Base-by-base conservation (phyloP, 2,888 invertebrate species). In the Matsumyia berberina region DNA sequence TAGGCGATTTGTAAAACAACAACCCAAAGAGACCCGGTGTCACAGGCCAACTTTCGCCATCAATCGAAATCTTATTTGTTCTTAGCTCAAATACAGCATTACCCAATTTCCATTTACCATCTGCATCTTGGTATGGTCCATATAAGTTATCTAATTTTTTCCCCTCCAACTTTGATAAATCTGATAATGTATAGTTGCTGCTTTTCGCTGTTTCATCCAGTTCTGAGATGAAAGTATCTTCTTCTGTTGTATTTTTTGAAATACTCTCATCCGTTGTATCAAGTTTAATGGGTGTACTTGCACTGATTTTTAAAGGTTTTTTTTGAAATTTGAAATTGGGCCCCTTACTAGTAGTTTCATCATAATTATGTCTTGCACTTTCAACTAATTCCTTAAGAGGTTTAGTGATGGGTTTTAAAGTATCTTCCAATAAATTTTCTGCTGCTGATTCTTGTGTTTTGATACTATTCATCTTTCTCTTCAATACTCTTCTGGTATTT, bases 331-430 rank as follows among this genome's bases (percentile, higher is more conserved):
- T 33, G 9, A 8, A 33, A 33, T 33, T 24, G 24, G 24, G 24
- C 24, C 24, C 33, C 2, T 8, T 33, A 8, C 33, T 9, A 4
- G 33, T 33, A 9, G 9, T 33, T 33, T 33, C 33, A 33, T 33
- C 9, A 33, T 29, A 17, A 8, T 55, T 11, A 8, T 8, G n/a
- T 7, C 15, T 29, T 17, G 35, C 19, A 19, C 19, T 57, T 57
- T 57, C 35, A 24, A 72, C 58, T 15, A 72, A 31, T 37, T 60
- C 51, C 9, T 37, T 72, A 8, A 72, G 17, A 19, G 69, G 57
- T 35, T 35, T 46, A 5, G 46, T 24, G 24, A 24, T 24, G 24
- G 24, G 24, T 24, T 24, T 24, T 3, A 24, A 24, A 24, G 24
- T 24, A 24, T 24, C 24, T 24, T 19, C 24, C 24, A 24, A 24